phyloP scores from a whole-genome alignment of 2,888 invertebrate species.

The Nymphalis c-album region DNA sequence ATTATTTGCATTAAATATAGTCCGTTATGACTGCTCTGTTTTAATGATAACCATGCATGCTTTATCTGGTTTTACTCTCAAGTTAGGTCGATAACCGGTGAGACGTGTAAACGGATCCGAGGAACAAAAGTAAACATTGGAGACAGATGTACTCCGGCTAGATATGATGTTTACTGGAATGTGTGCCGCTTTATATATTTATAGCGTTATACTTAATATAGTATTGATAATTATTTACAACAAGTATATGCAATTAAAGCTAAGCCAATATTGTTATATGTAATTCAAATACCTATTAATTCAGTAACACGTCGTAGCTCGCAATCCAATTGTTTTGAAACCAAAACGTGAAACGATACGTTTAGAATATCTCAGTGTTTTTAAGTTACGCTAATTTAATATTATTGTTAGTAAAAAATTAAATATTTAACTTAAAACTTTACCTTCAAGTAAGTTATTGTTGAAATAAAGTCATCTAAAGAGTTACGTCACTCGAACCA shows the following conservation, averaged over 20 bases:
- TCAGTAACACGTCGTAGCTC: background rate
- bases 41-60: conserved; percentile 2
- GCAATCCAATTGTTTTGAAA: background rate
- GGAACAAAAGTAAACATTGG: conserved; percentile 26
- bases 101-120: conserved; percentile 25
- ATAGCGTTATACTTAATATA: too few relatives aligned
- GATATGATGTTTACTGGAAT: background rate
- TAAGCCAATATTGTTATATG: background rate
- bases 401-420: background rate
- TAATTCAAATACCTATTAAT: background rate
- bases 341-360: background rate
- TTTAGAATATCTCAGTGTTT: background rate
- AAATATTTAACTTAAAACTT: conserved; percentile 3
- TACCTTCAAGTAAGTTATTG: conserved; percentile 11
- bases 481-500: conserved; percentile 57
- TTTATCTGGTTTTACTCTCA: conserved; percentile 37
- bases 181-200: too few relatives aligned
- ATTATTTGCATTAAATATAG: background rate
- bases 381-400: background rate
- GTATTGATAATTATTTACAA: too few relatives aligned
- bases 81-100: conserved; percentile 39
- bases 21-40: background rate
- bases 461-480: conserved; percentile 60
- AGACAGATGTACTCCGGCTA: conserved; percentile 10
- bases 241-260: too few relatives aligned